Conservation (phyloP, 2,797 vertebrate genomes). For the Podargus strigoides region DNA sequence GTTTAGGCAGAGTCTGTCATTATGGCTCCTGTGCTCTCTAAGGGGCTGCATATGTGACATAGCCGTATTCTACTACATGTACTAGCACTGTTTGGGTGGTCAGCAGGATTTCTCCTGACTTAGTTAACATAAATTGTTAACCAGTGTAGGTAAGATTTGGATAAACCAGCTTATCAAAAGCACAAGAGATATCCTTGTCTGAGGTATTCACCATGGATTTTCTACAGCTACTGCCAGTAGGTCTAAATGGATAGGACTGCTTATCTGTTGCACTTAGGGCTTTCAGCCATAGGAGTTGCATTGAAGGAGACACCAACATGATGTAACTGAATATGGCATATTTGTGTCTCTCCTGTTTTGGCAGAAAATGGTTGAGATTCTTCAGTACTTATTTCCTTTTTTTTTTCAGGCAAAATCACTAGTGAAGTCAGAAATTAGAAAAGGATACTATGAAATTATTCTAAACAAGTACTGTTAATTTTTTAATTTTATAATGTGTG, state of each 20-base stretch:
- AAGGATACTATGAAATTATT: not conserved
- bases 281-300: not conserved
- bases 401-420: not conserved
- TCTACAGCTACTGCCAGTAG: not conserved
- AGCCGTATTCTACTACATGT: not conserved
- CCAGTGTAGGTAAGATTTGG: not conserved
- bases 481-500: not conserved
- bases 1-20: not conserved
- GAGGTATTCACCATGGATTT: not conserved
- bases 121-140: not conserved
- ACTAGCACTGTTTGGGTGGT: not conserved
- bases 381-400: not conserved
- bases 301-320: not conserved
- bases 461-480: not conserved
- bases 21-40: not conserved
- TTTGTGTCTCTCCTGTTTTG: not conserved
- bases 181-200: not conserved
- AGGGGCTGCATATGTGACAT: not conserved
- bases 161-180: not conserved
- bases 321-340: not conserved
- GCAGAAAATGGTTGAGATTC: not conserved
- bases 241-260: not conserved
- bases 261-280: not conserved
- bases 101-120: not conserved
- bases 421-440: not conserved